A percentile compares a stretch with the other conserved stretches of the same genome.
Conservation (phyloP, 2,113 vertebrate genomes). For the Eudyptes chrysolophus region DNA sequence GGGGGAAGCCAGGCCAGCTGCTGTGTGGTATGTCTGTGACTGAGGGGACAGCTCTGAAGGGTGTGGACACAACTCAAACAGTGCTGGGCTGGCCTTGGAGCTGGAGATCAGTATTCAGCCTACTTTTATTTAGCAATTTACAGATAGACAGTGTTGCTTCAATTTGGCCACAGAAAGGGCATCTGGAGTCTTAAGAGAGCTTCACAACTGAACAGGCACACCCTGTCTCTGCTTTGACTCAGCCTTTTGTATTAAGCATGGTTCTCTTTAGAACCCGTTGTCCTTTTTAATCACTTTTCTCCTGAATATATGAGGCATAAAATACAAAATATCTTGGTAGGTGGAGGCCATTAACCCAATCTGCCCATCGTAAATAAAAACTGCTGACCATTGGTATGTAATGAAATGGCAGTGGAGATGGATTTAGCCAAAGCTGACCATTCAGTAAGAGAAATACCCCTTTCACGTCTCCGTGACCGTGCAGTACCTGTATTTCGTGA, state of each 20-base stretch:
- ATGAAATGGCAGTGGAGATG: background rate
- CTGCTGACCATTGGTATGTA: rapidly evolving
- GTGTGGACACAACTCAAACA: background rate
- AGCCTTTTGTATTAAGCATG: background rate
- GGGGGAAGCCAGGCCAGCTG: background rate
- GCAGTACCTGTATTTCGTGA: rapidly evolving
- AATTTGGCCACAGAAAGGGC: background rate
- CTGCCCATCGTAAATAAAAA: background rate
- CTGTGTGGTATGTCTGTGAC: background rate
- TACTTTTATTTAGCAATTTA: background rate
- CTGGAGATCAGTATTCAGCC: background rate
- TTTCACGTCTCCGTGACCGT: rapidly evolving
- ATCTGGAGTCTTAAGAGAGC: background rate
- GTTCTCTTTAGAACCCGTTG: background rate
- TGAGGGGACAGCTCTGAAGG: background rate
- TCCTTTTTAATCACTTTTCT: background rate
- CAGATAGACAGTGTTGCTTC: background rate
- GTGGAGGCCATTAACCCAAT: background rate
- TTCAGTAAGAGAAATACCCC: rapidly evolving
- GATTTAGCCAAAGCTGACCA: background rate
- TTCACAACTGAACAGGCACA: background rate
- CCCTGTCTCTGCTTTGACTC: background rate
- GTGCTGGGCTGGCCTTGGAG: background rate
- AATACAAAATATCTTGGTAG: background rate
- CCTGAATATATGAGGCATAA: background rate